phyloP scores from a whole-genome alignment of 2,797 vertebrate species.

The Aulostomus chinensis region DNA sequence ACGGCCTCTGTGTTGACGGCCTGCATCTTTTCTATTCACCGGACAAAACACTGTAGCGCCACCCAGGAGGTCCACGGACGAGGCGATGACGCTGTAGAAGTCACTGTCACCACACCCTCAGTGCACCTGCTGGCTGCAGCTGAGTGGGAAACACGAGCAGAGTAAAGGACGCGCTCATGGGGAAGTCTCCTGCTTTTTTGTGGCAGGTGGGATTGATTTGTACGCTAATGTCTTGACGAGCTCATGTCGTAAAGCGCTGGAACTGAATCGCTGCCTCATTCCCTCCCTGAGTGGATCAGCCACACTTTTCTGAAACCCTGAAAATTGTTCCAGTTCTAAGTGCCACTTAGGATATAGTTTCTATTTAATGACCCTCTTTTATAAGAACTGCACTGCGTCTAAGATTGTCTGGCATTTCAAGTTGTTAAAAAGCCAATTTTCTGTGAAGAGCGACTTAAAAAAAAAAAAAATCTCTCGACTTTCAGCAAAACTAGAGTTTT shows the following conservation, averaged over 20 bases:
- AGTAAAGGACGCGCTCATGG: no score
- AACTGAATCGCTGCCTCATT: conserved; percentile 20
- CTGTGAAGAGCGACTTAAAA: conserved; percentile 36
- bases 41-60: no score
- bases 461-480: conserved; percentile 42
- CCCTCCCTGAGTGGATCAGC: conserved; percentile 12
- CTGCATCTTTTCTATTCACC: no score
- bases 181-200: no score
- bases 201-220: no score
- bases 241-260: conserved; percentile 3
- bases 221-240: conserved; percentile 3
- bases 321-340: conserved; percentile 6
- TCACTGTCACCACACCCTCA: no score
- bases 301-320: neutral
- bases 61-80: no score
- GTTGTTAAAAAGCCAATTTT: conserved; percentile 33
- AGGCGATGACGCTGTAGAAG: no score
- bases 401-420: conserved; percentile 22
- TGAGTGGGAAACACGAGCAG: no score
- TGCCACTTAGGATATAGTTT: conserved; percentile 9
- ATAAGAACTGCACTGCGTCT: conserved; percentile 5
- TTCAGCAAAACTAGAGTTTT: conserved; percentile 13
- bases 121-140: no score
- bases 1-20: no score
- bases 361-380: conserved; percentile 19